These are phyloP conservation scores for Rhopilema esculentum DNA, from an alignment of 30 jellyfish, hydroid and myxozoan genomes.

Conservation along the genomic window DNA sequence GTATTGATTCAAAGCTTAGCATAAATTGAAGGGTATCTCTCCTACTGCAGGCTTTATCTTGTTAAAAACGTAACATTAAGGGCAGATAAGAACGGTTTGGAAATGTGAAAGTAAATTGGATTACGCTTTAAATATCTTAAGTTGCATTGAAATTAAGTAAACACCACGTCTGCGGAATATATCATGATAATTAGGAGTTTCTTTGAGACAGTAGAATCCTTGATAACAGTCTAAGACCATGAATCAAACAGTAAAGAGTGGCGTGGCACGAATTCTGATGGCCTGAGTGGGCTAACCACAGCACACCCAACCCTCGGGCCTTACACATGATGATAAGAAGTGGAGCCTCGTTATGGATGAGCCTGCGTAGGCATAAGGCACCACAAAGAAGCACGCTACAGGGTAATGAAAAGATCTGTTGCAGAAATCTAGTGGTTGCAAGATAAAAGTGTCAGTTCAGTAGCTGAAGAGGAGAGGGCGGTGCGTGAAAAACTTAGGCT, in stretches of 20 bases:
- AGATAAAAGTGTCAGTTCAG: background rate
- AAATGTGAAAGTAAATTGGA: slow-evolving; percentile 32
- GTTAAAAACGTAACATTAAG: slow-evolving; percentile 47
- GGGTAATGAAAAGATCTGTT: background rate
- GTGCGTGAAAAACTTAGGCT: background rate
- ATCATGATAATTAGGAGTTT: slow-evolving; percentile 63
- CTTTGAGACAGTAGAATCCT: background rate
- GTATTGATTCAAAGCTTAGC: slow-evolving; percentile 22
- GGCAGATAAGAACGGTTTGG: slow-evolving; percentile 33
- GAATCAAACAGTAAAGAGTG: slow-evolving; percentile 23
- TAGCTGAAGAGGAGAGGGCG: background rate
- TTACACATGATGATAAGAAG: background rate
- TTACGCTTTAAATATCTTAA: slow-evolving; percentile 1
- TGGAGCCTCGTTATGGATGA: background rate
- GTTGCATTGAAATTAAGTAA: slow-evolving; percentile 25
- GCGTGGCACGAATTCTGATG: slow-evolving; percentile 26
- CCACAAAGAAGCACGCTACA: background rate
- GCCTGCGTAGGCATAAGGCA: background rate
- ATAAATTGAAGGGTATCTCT: slow-evolving; percentile 7
- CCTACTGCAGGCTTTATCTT: slow-evolving; percentile 7
- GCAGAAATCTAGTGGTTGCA: background rate
- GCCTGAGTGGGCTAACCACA: slow-evolving; percentile 19
- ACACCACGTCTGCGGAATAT: slow-evolving; percentile 54
- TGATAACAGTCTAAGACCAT: slow-evolving; percentile 25
- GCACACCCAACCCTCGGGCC: slow-evolving; percentile 2